phyloP scores from a whole-genome alignment of 2,888 invertebrate species.

The Acanthosoma haemorrhoidale region DNA sequence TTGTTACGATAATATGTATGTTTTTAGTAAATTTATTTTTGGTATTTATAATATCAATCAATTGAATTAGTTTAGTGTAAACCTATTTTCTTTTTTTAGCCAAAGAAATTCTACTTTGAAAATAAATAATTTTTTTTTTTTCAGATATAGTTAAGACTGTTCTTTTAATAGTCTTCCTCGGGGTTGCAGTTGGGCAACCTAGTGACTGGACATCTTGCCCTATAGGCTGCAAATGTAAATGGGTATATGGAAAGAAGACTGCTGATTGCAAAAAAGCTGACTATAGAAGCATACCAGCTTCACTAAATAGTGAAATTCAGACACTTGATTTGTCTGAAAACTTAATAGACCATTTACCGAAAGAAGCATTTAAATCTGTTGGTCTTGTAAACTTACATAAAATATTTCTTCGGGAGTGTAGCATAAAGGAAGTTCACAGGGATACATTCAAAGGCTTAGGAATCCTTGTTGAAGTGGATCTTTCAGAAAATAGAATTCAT shows the following conservation, averaged over 20 bases:
- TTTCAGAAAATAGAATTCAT: slow-evolving; percentile 62
- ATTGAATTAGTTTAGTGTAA: too few species aligned
- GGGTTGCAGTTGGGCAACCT: slow-evolving; percentile 37
- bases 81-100: neutral
- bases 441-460: slow-evolving; percentile 67
- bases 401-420: slow-evolving; percentile 67
- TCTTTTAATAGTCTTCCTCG: neutral
- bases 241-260: slow-evolving; percentile 77
- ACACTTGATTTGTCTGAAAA: slow-evolving; percentile 65
- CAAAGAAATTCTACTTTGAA: neutral
- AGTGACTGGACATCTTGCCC: slow-evolving; percentile 57
- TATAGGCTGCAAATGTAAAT: slow-evolving; percentile 70
- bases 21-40: too few species aligned
- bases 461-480: slow-evolving; percentile 59
- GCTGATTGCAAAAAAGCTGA: slow-evolving; percentile 69
- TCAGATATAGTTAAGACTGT: slow-evolving; percentile 9
- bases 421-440: slow-evolving; percentile 64
- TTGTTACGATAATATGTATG: too few species aligned
- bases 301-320: slow-evolving; percentile 61
- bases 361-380: slow-evolving; percentile 63
- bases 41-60: too few species aligned
- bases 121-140: neutral
- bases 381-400: slow-evolving; percentile 75
- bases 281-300: slow-evolving; percentile 64
- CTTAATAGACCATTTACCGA: slow-evolving; percentile 58